Base-by-base conservation (phyloP, 2,797 vertebrate genomes). In the Mus minutoides region DNA sequence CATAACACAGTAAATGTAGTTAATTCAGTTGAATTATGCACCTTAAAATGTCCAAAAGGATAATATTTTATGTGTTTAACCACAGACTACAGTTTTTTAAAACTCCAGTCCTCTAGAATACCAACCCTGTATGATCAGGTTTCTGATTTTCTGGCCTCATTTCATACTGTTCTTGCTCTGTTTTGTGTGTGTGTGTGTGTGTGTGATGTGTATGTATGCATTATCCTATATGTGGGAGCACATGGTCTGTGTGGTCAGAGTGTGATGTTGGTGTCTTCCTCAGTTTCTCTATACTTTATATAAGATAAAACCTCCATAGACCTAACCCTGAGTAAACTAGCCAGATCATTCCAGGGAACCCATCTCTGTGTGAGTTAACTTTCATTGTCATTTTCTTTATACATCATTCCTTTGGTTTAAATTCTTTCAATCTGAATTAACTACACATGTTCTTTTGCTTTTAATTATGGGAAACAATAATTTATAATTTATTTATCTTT, bases 361-460 rank as follows among this genome's bases (percentile, higher is more conserved):
- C 31, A 37, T 86, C n/a, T 26, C 34, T 71, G 62, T 71, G 34
- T 40, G 49, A 73, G 58, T 92, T 37, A 91, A 85, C 34, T 91
- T 95, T 90, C 71, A 3, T 76, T 92, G 58, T 34, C 31, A 76
- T 92, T 97, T 94, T 95, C 71, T 91, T 89, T 92, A 86, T 54
- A 62, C 1, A n/a, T 82, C 71, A 88, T 83, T 95, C 43, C 29
- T 92, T 95, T 78, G 83, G 89, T 91, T 95, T 76, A 82, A 90
- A 34, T 64, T 40, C 49, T 94, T 82, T 94, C 40, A 75, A 22
- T 91, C 7, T 92, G 54, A 95, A 85, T 88, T 93, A 94, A 54
- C 93, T 88, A 12, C 4, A 69, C 71, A 22, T 40, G 71, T 89
- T 34, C 10, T 91, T 7, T 94, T 46, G 43, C 56, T 88, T 69